Percentiles rank a stretch among this genome's conserved stretches.
These are phyloP conservation scores for Muraenolepis orangiensis DNA, from an alignment of 2,797 vertebrate species.

Conservation along the genomic window DNA sequence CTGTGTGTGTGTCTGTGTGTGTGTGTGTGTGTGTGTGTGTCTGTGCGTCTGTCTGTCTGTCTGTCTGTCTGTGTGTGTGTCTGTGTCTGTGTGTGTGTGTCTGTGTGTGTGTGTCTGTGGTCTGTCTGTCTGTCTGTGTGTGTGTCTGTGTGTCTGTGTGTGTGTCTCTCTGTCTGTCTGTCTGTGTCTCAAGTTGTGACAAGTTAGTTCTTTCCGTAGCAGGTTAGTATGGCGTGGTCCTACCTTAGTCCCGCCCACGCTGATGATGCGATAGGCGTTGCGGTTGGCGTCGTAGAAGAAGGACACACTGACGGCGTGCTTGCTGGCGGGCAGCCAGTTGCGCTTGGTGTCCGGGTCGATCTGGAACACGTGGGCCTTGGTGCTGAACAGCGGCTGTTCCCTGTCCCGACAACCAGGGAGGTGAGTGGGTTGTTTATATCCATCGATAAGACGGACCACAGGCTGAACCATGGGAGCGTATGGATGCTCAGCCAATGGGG, in stretches of 20 bases:
- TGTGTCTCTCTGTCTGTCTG: not conserved
- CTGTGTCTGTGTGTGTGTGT: not conserved
- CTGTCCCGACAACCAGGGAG: constrained; percentile 56
- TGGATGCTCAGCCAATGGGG: not conserved
- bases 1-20: not conserved
- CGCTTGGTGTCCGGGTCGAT: constrained; percentile 93
- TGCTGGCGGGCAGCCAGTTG: constrained; percentile 95
- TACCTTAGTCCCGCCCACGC: constrained; percentile 94
- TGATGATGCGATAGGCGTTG: constrained; percentile 94
- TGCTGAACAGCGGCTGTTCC: constrained; percentile 95
- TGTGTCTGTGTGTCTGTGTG: not conserved
- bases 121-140: not conserved
- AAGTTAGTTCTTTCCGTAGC: no score
- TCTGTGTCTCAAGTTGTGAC: not conserved
- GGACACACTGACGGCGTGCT: constrained; percentile 90
- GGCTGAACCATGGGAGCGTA: not conserved
- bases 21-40: not conserved
- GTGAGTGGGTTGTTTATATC: not conserved
- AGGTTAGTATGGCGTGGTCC: not conserved
- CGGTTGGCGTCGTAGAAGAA: constrained; percentile 92
- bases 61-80: not conserved
- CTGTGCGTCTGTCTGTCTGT: not conserved
- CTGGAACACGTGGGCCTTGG: constrained; percentile 94
- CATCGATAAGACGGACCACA: not conserved
- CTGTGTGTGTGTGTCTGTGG: not conserved